Evolutionary conservation across 2,797 vertebrate genomes (phyloP).

Genomic region (Myoxocephalus aenaeus): DNA sequence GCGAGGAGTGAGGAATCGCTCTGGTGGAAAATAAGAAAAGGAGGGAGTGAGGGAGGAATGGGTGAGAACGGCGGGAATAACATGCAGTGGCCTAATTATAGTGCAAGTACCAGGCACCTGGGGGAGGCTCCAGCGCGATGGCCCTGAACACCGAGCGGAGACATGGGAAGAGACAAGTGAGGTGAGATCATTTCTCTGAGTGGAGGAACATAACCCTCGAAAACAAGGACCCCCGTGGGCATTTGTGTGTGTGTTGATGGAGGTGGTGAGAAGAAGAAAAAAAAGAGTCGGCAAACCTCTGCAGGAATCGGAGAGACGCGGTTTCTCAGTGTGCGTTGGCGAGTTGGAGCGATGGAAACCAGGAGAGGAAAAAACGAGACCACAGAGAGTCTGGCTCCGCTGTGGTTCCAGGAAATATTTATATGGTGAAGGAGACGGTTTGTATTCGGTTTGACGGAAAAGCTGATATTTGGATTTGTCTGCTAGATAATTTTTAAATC

Average conservation of each 20-base stretch:
- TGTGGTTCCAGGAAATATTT: constrained; percentile 5
- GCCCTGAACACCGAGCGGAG: constrained; percentile 56
- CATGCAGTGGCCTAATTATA: constrained; percentile 67
- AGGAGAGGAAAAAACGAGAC: neutral
- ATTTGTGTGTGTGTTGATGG: neutral
- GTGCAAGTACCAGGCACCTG: constrained; percentile 52
- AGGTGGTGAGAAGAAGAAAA: neutral
- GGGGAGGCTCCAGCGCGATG: constrained; percentile 60
- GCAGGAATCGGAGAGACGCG: constrained; percentile 22
- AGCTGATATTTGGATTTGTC: neutral
- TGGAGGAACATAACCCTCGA: constrained; percentile 23
- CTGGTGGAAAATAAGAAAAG: constrained; percentile 12
- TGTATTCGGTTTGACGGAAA: neutral
- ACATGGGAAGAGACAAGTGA: constrained; percentile 3
- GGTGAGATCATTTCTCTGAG: constrained; percentile 55
- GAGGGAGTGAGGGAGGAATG: neutral
- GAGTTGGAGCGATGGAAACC: neutral
- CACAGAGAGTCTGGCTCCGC: neutral
- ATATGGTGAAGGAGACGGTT: neutral
- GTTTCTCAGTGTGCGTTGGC: neutral
- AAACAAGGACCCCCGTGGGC: constrained; percentile 42
- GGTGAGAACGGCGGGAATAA: constrained; percentile 37
- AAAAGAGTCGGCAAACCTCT: constrained; percentile 46
- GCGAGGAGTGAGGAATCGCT: neutral
- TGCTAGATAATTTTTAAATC: neutral